Percentiles rank a stretch among this genome's conserved stretches.
Conservation (phyloP, 1,140 invertebrate species). For the Melipona quadrifasciata region DNA sequence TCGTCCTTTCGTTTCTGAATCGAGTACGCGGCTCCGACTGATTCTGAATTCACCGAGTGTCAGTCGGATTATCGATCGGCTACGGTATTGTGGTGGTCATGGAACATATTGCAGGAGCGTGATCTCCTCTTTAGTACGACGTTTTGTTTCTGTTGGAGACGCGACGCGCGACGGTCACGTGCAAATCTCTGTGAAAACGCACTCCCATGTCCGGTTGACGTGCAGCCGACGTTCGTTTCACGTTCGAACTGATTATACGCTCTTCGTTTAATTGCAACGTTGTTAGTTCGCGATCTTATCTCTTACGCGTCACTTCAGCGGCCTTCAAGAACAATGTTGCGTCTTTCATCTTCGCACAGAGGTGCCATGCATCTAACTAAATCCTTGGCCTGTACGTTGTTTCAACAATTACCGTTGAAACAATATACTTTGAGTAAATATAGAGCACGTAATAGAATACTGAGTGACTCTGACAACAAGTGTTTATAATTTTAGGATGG, state of each 20-base stretch:
- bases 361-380: too few relatives aligned
- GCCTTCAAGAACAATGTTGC: neutral
- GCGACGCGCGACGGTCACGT: neutral
- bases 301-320: conserved; percentile 6
- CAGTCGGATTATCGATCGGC: neutral
- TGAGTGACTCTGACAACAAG: too few relatives aligned
- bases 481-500: neutral
- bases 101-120: neutral
- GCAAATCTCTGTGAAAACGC: conserved; percentile 18
- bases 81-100: neutral
- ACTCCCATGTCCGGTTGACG: neutral
- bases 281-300: conserved; percentile 4
- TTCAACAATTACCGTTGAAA: too few relatives aligned
- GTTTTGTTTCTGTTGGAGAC: neutral
- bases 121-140: neutral
- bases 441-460: too few relatives aligned
- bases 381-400: neutral
- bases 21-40: neutral
- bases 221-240: neutral
- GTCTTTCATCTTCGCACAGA: neutral
- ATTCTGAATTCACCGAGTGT: neutral
- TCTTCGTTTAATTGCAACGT: conserved; percentile 20
- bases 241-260: neutral
- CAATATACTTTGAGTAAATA: neutral
- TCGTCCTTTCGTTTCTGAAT: neutral